Evolutionary conservation across 92 coral and sea anemone species (phyloP), one percentile per base, ranked within the genome.

Genomic region (Zoanthus solanderi): DNA sequence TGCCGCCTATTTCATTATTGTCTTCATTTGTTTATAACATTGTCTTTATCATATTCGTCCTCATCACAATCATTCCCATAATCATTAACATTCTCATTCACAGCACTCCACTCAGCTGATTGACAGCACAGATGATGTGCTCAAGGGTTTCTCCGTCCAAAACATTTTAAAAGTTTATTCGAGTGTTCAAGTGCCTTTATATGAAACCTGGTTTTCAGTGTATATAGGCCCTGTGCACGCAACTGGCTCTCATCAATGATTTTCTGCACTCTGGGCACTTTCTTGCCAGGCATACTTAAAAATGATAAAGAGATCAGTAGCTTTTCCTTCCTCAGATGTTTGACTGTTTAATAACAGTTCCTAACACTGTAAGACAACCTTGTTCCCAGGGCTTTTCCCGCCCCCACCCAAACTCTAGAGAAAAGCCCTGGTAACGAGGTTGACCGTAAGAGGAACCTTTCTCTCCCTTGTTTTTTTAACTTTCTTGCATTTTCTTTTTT

Each of bases 251-350:
- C 73, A 68, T 29, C 73, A 68, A 29, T 4, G 32, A 8, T 29
- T 29, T 71, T 13, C 52, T 23, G 23, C 23, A 23, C 23, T 71
- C 45, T 71, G 44, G 75, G 75, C 46, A 71, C 75, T 71, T 71
- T 31, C 46, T 71, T 71, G 75, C 75, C 75, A 71, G 23, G 23
- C 23, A 23, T 66, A 14, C 71, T 71, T 71, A 47, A 71, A 46
- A 71, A 31, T 46, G 75, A 71, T 48, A 71, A 71, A 71, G 47
- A 71, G 75, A 71, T 34, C 75, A 71, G 75, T 30, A 30, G 71
- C 71, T 66, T 66, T 66, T 66, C 71, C 71, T 66, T 66, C 71
- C 71, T 66, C 71, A n/a, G 71, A 30, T 66, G 71, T n/a, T 56
- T 5, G 31, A 66, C 71, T 66, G 71, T 66, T 66, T 9, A 56